Base-by-base conservation (phyloP, 64 coral and sea anemone species). In the Stichodactyla helianthus region DNA sequence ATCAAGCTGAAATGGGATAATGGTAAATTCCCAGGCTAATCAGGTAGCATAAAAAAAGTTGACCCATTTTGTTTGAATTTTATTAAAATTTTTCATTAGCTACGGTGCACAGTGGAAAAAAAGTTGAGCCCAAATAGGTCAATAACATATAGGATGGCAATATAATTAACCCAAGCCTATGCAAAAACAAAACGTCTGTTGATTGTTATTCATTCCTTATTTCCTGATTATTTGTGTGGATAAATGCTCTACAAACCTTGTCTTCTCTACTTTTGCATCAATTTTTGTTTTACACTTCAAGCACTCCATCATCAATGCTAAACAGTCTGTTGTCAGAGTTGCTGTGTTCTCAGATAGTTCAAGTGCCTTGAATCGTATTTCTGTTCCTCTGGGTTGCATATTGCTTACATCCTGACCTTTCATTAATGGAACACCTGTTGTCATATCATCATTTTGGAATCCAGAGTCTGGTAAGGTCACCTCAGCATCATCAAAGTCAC, bases 251-350 rank as follows among this genome's bases (percentile, higher is more conserved):
- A 44, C 50, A 13, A 67, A 89, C 88, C 77, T 89, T 17, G 59
- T 50, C 26, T 59, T 89, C 11, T 63, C 61, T 23, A 65, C 71
- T 71, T 81, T 81, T 28, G 74, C 23, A 71, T 99, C 97, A 25
- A 71, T 83, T 31, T 85, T 70, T 54, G 86, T 84, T 57, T 90
- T 95, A 62, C 97, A 99, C 7, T 89, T 90, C 17, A 60, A 58
- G 84, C 97, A 99, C 56, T 95, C 90, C 59, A 99, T 85, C 28
- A 87, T 99, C 54, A 99, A 86, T 53, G 83, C 52, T 25, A 99
- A 52, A 83, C 23, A 82, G 51, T 84, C 92, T 82, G 85, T 84
- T 26, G 87, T 88, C 5, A 95, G 18, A 51, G 88, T 95, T 59
- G 89, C 89, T 55, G 89, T 92, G 57, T 92, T 99, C 60, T 95